Evolutionary conservation across 2,113 vertebrate species (phyloP), one percentile per base, ranked within the genome.

Genomic region (Gallinago media): DNA sequence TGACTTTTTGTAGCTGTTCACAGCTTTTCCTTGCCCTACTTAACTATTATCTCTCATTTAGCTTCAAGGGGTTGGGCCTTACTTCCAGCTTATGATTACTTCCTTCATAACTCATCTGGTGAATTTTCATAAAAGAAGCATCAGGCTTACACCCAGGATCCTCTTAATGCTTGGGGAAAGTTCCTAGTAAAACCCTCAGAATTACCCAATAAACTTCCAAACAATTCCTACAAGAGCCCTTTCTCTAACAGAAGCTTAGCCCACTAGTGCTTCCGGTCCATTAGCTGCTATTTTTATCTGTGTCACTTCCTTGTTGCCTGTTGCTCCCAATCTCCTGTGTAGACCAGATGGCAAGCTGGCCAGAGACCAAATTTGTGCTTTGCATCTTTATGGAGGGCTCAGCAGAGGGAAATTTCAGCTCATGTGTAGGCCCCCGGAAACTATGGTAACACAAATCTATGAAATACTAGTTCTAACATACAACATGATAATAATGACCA

Each of bases 341-440:
- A 65, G 31, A 50, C 26, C 67, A 90, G 52, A 82, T 52, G 67
- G 25, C 1, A 3, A 79, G 21, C 52, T 90, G 34, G 15, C n/a
- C 11, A 13, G 19, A 67, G 25, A 62, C 29, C 23, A 82, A 34
- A 85, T 79, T 20, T 56, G 14, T 1, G 0, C 6, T 67, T 73
- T 88, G 20, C 9, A 14, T 56, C 42, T 68, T 47, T 75, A 44
- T 6, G 1, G 47, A 52, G 8, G 38, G 14, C 18, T 90, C 40
- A 76, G 32, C n/a, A 55, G 47, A 54, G 18, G n/a, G 40, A 93
- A 88, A 62, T 65, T 25, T 54, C 34, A 20, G 27, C 22, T 85
- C 23, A 7, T 7, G 4, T 21, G 7, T n/a, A 47, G 21, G 6
- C 2, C 9, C 5, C 11, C 0, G 2, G 44, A 47, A 61, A 14